phyloP scores from a whole-genome alignment of 2,888 invertebrate species.

The Germaria angustata region DNA sequence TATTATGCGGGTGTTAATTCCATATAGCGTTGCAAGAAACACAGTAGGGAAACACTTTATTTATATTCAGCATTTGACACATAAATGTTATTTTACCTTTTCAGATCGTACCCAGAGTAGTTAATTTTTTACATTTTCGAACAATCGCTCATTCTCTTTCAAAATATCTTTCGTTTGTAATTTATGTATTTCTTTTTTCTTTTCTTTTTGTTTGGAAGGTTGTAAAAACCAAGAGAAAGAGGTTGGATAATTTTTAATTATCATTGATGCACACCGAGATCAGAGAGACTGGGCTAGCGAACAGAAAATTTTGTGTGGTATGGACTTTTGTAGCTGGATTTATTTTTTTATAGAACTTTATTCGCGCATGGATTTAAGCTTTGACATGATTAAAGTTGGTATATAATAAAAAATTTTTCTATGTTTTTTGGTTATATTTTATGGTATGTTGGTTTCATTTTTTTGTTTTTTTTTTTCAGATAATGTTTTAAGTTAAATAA shows the following conservation, averaged over 20 bases:
- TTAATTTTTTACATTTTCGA: slow-evolving; percentile 69
- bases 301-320: slow-evolving; percentile 59
- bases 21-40: slow-evolving; percentile 61
- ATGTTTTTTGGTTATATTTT: slow-evolving; percentile 14
- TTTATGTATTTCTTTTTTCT: slow-evolving; percentile 20
- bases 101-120: slow-evolving; percentile 79
- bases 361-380: slow-evolving; percentile 28
- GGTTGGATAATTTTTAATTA: slow-evolving; percentile 56
- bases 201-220: not conserved
- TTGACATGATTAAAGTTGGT: slow-evolving; percentile 30
- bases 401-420: slow-evolving; percentile 19
- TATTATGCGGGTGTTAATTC: slow-evolving; percentile 46
- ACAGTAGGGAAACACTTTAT: slow-evolving; percentile 55
- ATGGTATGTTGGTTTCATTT: slow-evolving; percentile 68
- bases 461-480: slow-evolving; percentile 25
- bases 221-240: slow-evolving; percentile 51
- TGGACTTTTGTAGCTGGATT: slow-evolving; percentile 40
- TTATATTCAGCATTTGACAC: slow-evolving; percentile 46
- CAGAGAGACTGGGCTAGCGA: slow-evolving; percentile 70
- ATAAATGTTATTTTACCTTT: slow-evolving; percentile 76
- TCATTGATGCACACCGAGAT: slow-evolving; percentile 71
- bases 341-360: slow-evolving; percentile 26
- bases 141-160: slow-evolving; percentile 54
- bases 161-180: slow-evolving; percentile 52
- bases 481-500: slow-evolving; percentile 30